Evolutionary conservation across 2,797 vertebrate genomes (phyloP), one percentile per base, ranked within the genome.

Genomic region (Rhodeus uyekii): DNA sequence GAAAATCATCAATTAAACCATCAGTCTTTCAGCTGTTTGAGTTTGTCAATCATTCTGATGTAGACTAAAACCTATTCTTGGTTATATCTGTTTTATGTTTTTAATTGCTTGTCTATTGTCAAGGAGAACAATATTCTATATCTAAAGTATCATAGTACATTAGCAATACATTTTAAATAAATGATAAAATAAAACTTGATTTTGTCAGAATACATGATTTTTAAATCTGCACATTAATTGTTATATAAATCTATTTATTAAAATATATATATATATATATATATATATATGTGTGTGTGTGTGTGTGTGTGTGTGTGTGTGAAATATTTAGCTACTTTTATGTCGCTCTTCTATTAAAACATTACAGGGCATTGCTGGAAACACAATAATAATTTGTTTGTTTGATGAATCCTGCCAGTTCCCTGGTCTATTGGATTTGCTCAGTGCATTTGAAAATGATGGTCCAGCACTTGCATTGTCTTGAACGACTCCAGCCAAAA

Each of bases 391-490:
- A 14, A 73, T 63, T 63, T 29, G 24, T 29, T 64, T 68, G 50
- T 58, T 60, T 76, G 73, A 58, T 27, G 65, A 68, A 68, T 22
- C 61, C 48, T 46, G 80, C 68, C 80, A 42, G 63, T 68, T 34
- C 72, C 67, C 34, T 44, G 71, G 10, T 80, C 65, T 44, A 71
- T 6, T 60, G 22, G 89, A 83, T 80, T 60, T 86, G 81, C 78
- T 84, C 89, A 87, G 86, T 2, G 46, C 87, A 82, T 29, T 90
- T 89, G 80, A 93, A 93, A 94, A 74, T 92, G 92, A 93, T 93
- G 92, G 87, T 90, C 91, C 91, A 89, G 92, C 92, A 92, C 88
- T 92, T 91, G 90, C 84, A 90, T 94, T 93, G 93, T 94, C 92
- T 83, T 82, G 86, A 87, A 89, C 84, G 91, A 89, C 90, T 89